Evolutionary conservation across 2,888 invertebrate species (phyloP), one percentile per base, ranked within the genome.

Genomic region (Tolmerus cingulatus): DNA sequence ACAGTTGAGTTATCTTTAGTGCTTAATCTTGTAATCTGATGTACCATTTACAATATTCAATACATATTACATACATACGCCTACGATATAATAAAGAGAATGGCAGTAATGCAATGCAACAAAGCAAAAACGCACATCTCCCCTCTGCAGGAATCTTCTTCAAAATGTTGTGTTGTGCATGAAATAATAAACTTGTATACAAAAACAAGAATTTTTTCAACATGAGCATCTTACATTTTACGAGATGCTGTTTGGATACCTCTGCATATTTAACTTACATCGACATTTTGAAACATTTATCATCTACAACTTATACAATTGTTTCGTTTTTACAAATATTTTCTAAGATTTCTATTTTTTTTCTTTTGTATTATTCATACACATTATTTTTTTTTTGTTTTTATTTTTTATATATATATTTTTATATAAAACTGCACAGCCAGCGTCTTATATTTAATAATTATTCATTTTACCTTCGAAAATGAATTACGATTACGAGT

Each of bases 361-460:
- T 57, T 12, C 55, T 19, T 23, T 19, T 23, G 51, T 40, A 40
- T 40, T 40, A 76, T 87, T 79, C 57, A 23, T 87, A 43, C 81
- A 66, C 81, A 46, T 66, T 82, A 51, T 12, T 57, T 43, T 66
- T 66, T n/a, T 55, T 16, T n/a, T n/a, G n/a, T n/a, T n/a, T n/a
- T n/a, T n/a, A n/a, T n/a, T n/a, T n/a, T n/a, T n/a, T n/a, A n/a
- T n/a, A 55, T 55, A 51, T 51, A 55, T 57, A 23, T 74, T 74
- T 76, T 16, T 87, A 43, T 87, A 82, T 84, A 87, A 78, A 87
- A 87, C 86, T 86, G 87, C 87, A 87, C 87, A 87, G 87, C 87
- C 87, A 87, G 87, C 87, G 79, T 87, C 86, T 86, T 87, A 40
- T 85, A 55, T 86, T 74, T 76, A 76, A 51, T 23, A 46, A 43